These are phyloP conservation scores for Macrobrachium nipponense DNA, from an alignment of 1,140 invertebrate species.

Conservation along the genomic window DNA sequence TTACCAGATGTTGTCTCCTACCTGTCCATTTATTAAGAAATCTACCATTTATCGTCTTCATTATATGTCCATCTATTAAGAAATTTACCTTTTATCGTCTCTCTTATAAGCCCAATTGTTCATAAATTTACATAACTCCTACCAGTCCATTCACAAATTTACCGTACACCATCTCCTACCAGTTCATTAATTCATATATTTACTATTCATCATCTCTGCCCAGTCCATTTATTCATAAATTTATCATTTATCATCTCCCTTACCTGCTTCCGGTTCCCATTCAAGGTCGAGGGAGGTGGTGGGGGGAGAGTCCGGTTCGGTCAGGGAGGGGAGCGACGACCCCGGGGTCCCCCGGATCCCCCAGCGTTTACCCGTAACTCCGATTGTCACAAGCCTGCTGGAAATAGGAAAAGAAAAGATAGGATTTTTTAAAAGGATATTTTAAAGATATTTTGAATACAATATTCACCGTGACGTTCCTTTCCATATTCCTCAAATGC, in stretches of 20 bases:
- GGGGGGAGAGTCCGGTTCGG: slow-evolving; percentile 38
- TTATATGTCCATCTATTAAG: no score
- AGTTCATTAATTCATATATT: no score
- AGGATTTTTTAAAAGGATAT: neutral
- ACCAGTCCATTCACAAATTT: no score
- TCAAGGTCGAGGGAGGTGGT: slow-evolving; percentile 36
- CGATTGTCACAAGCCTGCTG: neutral
- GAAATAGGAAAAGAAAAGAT: neutral
- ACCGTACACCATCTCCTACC: no score
- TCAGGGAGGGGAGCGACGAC: slow-evolving; percentile 40
- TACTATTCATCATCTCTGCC: no score
- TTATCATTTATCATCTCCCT: neutral
- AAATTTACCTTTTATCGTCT: neutral
- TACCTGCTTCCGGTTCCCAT: slow-evolving; percentile 46
- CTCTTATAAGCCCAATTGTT: neutral
- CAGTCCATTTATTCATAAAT: neutral
- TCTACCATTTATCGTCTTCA: no score
- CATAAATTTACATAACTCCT: no score
- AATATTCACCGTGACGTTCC: no score
- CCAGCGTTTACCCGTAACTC: slow-evolving; percentile 17
- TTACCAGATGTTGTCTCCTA: no score
- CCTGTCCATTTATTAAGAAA: no score
- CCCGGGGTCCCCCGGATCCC: neutral
- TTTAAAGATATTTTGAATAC: neutral
- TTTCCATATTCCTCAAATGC: no score